phyloP scores from a whole-genome alignment of 30 jellyfish, hydroid and myxozoan species.

The Hydractinia echinata region DNA sequence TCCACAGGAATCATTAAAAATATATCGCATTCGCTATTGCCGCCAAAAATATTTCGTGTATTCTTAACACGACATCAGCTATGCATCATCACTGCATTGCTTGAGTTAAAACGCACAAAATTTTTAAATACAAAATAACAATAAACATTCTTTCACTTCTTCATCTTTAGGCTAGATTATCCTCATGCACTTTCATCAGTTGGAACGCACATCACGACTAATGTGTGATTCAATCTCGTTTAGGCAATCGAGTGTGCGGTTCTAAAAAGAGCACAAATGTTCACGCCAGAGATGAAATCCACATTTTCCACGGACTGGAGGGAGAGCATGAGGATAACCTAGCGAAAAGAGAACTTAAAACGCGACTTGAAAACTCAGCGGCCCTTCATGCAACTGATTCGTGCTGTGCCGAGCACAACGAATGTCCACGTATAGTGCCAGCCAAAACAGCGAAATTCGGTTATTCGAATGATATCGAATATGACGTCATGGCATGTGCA shows the following conservation, averaged over 20 bases:
- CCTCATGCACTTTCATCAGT: too few species aligned
- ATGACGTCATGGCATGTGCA: conserved; percentile 80
- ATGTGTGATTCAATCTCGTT: not conserved
- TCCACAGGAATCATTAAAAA: too few species aligned
- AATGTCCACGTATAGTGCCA: conserved; percentile 74
- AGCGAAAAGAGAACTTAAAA: not conserved
- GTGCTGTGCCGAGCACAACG: conserved; percentile 82
- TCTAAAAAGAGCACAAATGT: conserved; percentile 23
- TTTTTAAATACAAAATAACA: too few species aligned
- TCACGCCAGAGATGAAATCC: conserved; percentile 25
- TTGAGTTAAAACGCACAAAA: too few species aligned
- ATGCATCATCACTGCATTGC: too few species aligned
- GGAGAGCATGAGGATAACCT: conserved; percentile 14
- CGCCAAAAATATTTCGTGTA: too few species aligned
- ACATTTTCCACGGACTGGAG: not conserved
- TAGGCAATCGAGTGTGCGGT: conserved; percentile 44
- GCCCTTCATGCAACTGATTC: conserved; percentile 32
- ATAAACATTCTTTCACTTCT: too few species aligned
- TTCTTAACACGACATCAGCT: too few species aligned
- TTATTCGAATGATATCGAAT: conserved; percentile 61
- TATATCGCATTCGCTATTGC: too few species aligned
- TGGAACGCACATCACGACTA: too few species aligned
- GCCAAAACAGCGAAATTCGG: conserved; percentile 68
- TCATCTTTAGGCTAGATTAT: too few species aligned
- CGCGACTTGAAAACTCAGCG: not conserved